These are phyloP conservation scores for Ptilonorhynchus violaceus DNA, from an alignment of 2,113 vertebrate genomes.

Conservation along the genomic window DNA sequence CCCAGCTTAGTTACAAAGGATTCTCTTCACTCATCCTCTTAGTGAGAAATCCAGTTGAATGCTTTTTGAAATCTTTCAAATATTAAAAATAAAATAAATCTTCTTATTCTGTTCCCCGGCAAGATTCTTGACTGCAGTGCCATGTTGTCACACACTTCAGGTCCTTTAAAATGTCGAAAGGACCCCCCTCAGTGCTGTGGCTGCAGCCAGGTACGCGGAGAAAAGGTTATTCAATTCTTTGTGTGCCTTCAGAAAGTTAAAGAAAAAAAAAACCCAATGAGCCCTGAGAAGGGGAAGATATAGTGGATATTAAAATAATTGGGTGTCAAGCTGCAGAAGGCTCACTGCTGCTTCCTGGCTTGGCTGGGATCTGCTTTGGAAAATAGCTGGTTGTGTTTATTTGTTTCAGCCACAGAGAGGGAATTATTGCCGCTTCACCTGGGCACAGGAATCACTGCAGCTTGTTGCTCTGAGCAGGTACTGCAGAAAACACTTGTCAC, in stretches of 20 bases:
- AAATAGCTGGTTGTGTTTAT: not conserved
- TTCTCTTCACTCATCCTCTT: constrained; percentile 55
- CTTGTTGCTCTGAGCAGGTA: not conserved
- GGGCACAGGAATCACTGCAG: not conserved
- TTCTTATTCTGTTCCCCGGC: not conserved
- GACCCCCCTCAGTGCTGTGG: not conserved
- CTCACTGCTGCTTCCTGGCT: not conserved
- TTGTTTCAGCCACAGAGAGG: not conserved
- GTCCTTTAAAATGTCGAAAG: not conserved
- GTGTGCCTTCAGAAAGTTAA: not conserved
- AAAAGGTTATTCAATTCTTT: constrained; percentile 37
- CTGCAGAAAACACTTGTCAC: not conserved
- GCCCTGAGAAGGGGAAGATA: not conserved
- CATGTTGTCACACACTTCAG: constrained; percentile 25
- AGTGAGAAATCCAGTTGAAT: constrained; percentile 69
- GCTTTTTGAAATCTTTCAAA: constrained; percentile 56
- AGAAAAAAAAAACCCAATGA: not conserved
- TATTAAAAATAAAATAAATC: constrained; percentile 56
- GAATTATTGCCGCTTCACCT: not conserved
- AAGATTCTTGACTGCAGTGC: constrained; percentile 25
- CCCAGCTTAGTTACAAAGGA: constrained; percentile 33
- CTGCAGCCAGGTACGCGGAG: not conserved
- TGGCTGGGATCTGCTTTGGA: not conserved
- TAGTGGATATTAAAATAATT: constrained; percentile 1
- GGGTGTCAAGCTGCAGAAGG: not conserved